Percentiles rank a stretch among this genome's conserved stretches.
These are phyloP conservation scores for Rhizoglyphus robini DNA, from an alignment of 1,140 invertebrate species.

Conservation along the genomic window DNA sequence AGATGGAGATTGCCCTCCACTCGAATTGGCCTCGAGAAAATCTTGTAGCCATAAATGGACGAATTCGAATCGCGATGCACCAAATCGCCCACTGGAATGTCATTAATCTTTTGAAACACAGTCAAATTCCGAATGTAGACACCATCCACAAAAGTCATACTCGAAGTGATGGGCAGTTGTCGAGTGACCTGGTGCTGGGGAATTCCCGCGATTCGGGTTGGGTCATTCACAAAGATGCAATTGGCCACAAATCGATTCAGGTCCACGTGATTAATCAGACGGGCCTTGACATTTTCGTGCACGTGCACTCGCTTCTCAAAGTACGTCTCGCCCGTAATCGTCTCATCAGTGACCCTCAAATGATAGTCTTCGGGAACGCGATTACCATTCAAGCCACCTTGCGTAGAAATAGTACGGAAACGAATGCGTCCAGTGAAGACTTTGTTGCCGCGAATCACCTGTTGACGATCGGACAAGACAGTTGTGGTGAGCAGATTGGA, in stretches of 20 bases:
- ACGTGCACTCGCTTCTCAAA: background rate
- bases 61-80: background rate
- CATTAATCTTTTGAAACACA: background rate
- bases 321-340: background rate
- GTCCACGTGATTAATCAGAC: background rate
- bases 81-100: constrained; percentile 2
- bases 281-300: background rate
- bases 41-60: background rate
- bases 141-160: background rate
- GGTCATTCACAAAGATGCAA: background rate
- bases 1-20: background rate
- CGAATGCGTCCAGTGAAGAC: background rate
- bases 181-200: background rate
- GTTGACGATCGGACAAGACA: background rate
- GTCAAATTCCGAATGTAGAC: background rate
- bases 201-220: background rate
- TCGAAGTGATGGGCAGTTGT: background rate
- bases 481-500: background rate
- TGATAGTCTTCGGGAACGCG: background rate
- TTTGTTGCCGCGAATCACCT: background rate
- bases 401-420: background rate
- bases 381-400: background rate
- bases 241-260: background rate
- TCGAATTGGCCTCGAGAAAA: background rate
- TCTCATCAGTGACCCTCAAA: background rate